phyloP scores from a whole-genome alignment of 2,113 vertebrate genomes.

The Haplotaxodon microlepis region DNA sequence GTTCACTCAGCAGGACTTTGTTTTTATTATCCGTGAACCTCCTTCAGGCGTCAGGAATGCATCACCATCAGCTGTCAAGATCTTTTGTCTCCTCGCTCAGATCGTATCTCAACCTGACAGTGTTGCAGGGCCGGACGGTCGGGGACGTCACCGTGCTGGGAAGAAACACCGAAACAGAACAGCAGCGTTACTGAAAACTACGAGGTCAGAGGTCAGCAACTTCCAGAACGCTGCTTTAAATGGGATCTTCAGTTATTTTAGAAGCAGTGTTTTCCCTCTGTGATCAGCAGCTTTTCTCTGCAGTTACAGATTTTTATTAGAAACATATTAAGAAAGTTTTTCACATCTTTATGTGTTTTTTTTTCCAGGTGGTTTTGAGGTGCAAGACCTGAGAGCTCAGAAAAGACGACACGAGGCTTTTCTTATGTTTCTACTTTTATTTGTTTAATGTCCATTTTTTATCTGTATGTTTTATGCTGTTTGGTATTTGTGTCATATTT shows the following conservation, averaged over 20 bases:
- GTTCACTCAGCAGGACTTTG: neutral
- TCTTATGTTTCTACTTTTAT: neutral
- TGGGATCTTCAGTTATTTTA: neutral
- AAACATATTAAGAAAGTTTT: neutral
- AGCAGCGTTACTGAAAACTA: neutral
- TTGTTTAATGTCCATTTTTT: neutral
- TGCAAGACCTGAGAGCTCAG: neutral
- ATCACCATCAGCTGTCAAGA: neutral
- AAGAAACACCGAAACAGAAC: accelerated
- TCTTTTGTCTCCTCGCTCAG: neutral
- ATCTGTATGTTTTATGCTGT: neutral
- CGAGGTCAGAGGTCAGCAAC: neutral
- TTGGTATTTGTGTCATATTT: neutral
- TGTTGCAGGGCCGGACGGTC: neutral
- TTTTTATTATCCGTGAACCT: neutral
- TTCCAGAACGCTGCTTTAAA: neutral
- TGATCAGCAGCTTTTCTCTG: neutral
- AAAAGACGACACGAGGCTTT: accelerated
- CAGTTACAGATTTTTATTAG: accelerated
- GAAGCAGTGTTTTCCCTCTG: neutral
- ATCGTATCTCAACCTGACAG: neutral
- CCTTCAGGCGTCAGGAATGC: neutral
- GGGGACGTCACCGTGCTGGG: neutral
- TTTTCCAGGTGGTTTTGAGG: neutral
- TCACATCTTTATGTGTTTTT: neutral